These are phyloP conservation scores for Oxytorus armatus DNA, from an alignment of 2,888 invertebrate genomes.

Conservation along the genomic window DNA sequence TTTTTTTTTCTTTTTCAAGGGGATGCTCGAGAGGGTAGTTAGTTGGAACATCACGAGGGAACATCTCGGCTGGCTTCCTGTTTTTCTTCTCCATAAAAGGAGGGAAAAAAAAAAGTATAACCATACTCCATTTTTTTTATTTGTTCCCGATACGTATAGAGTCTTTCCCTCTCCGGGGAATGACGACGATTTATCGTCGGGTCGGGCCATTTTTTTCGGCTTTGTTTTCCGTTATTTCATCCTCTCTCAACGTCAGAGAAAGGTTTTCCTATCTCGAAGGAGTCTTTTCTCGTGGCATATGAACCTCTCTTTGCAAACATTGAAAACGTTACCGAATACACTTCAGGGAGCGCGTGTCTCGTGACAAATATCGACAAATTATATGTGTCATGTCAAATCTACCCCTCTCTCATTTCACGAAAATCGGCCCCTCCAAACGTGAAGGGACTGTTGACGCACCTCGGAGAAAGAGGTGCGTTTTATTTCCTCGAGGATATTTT, in stretches of 20 bases:
- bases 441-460: too few relatives aligned
- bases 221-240: slow-evolving; percentile 1
- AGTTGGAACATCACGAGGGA: slow-evolving; percentile 38
- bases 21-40: slow-evolving; percentile 45
- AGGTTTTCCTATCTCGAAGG: slow-evolving; percentile 1
- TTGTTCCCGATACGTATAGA: slow-evolving; percentile 47
- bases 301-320: background rate
- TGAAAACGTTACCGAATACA: slow-evolving; percentile 1
- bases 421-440: background rate
- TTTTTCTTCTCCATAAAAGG: background rate
- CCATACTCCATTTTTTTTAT: slow-evolving; percentile 36
- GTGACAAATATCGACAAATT: slow-evolving; percentile 22
- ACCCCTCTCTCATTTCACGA: background rate
- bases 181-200: slow-evolving; percentile 54
- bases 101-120: background rate
- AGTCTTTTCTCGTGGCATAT: background rate
- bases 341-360: background rate
- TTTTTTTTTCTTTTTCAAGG: too few relatives aligned
- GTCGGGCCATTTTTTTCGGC: slow-evolving; percentile 42
- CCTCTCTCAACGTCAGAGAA: background rate
- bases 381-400: background rate
- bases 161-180: slow-evolving; percentile 26
- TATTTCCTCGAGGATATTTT: too few relatives aligned
- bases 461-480: too few relatives aligned
- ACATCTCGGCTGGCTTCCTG: background rate